phyloP scores from a whole-genome alignment of 2,797 vertebrate genomes.

The Holocentrus rufus region DNA sequence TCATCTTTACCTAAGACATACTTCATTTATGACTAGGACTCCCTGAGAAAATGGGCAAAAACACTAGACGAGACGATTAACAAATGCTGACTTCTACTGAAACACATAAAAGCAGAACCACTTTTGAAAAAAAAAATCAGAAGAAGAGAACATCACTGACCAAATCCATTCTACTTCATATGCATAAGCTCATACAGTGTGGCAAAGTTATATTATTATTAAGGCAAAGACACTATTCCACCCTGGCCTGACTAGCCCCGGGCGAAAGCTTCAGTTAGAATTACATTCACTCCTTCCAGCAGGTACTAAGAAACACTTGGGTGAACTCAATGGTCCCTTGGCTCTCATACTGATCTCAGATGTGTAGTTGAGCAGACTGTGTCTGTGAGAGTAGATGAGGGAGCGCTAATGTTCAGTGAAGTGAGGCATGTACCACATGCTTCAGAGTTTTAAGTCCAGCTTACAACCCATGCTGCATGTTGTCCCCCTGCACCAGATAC shows the following conservation, averaged over 20 bases:
- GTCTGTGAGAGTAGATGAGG: background rate
- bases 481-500: background rate
- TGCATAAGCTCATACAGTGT: background rate
- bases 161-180: background rate
- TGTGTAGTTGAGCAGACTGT: background rate
- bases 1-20: background rate
- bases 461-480: background rate
- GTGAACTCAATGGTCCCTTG: background rate
- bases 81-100: background rate
- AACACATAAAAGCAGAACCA: background rate
- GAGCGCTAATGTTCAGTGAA: background rate
- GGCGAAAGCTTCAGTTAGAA: background rate
- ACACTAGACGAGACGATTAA: background rate
- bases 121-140: too few relatives aligned
- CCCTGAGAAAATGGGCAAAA: background rate
- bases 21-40: background rate
- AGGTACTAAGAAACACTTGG: background rate
- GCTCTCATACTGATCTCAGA: background rate
- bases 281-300: background rate
- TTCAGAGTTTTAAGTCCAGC: constrained; percentile 1
- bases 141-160: background rate
- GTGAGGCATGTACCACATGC: background rate
- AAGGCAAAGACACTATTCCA: background rate
- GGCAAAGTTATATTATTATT: background rate
- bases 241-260: background rate